A percentile compares a stretch with the other conserved stretches of the same genome.
Conservation (phyloP, 2,113 vertebrate species). For the Chaetura pelagica region DNA sequence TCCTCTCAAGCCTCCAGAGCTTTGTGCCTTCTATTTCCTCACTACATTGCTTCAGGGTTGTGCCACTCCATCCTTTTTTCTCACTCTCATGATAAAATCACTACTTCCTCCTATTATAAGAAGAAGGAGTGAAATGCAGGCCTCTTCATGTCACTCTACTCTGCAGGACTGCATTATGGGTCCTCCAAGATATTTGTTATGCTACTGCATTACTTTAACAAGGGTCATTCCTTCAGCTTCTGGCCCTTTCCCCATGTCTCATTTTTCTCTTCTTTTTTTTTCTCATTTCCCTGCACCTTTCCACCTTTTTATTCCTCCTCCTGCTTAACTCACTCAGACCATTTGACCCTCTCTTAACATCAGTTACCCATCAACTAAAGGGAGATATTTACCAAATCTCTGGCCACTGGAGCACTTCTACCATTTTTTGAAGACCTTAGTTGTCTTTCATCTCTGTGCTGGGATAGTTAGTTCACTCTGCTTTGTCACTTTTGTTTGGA, state of each 20-base stretch:
- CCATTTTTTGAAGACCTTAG: neutral
- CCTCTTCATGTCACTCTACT: neutral
- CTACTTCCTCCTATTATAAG: neutral
- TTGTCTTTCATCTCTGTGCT: neutral
- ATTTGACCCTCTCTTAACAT: neutral
- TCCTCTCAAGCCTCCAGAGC: constrained; percentile 19
- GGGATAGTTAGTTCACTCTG: neutral
- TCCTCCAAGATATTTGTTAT: neutral
- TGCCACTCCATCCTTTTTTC: constrained; percentile 31
- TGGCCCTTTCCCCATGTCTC: neutral
- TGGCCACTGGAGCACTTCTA: neutral
- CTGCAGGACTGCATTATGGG: neutral
- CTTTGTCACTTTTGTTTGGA: neutral
- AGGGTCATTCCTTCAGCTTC: neutral
- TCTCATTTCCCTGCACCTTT: neutral
- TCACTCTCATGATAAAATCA: constrained; percentile 11
- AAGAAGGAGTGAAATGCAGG: neutral
- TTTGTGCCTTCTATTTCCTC: neutral
- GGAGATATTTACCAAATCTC: neutral
- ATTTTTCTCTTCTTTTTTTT: neutral
- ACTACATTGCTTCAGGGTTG: neutral
- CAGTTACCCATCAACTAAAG: neutral
- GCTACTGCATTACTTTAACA: neutral
- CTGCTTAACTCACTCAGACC: neutral
- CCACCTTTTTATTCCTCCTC: neutral